Conservation (phyloP, 2,113 vertebrate genomes). For the Sapayoa aenigma region DNA sequence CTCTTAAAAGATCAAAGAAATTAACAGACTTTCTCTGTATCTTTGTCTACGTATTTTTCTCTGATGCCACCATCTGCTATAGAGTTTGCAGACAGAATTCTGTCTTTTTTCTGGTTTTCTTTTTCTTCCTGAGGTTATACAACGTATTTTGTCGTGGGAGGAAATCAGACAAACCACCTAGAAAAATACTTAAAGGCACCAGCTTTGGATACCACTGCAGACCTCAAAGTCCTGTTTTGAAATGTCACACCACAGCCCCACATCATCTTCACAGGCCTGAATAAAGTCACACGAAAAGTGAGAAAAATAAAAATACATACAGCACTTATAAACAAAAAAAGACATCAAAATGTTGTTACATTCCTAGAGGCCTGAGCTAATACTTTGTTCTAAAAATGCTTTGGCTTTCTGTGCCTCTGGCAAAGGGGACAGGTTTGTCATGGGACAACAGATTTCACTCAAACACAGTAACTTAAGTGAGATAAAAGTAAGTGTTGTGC, state of each 20-base stretch:
- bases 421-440: background rate
- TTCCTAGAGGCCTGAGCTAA: background rate
- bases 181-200: background rate
- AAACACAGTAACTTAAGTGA: background rate
- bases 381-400: background rate
- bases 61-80: background rate
- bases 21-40: background rate
- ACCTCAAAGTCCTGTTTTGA: background rate
- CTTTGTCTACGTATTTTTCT: background rate
- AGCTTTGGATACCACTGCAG: background rate
- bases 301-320: accelerated
- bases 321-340: background rate
- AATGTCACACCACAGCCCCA: background rate
- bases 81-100: background rate
- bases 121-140: background rate
- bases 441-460: background rate
- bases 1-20: background rate
- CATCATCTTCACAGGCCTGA: background rate
- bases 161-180: background rate
- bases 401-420: background rate
- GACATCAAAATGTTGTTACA: background rate
- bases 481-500: background rate
- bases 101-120: background rate
- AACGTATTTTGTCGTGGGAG: background rate
- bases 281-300: background rate